Base-by-base conservation (phyloP, 1,140 invertebrate species). In the Polyergus mexicanus region DNA sequence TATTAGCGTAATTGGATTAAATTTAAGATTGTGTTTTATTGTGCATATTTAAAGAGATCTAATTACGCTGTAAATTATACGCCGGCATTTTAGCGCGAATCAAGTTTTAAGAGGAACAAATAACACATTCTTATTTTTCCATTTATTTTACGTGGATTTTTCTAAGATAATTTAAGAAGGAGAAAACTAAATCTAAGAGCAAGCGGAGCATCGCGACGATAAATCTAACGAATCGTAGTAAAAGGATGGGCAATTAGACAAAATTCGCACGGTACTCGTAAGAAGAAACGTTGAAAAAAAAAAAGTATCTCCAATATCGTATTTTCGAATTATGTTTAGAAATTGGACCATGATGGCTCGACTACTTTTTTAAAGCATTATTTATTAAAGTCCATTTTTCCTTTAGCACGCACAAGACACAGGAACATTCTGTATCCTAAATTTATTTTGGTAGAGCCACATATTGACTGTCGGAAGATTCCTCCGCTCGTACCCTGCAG, bases 181-280 rank as follows among this genome's bases (percentile, higher is more conserved):
- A 38, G 22, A 32, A 8, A 28, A 47, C 80, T 85, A 88, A 85
- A 89, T 88, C 84, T 56, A 63, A 84, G 66, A 84, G 35, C 68
- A 47, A 8, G 22, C 11, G 8, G 44, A 47, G 60, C 47, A 47
- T 35, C n/a, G 54, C 3, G 32, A 8, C 47, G 69, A 89, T 90
- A 87, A 90, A 90, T 90, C 54, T 41, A 51, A 54, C n/a, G 84
- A 88, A 90, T 90, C 76, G 88, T 85, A 89, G 63, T 10, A n/a
- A 22, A 72, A 25, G 35, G 28, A 25, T 8, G 41, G 32, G 72
- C 62, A 72, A 76, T 75, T 65, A 25, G 25, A 16, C 7, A 32
- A 38, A 22, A 54, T 41, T 75, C 62, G 11, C 41, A 56, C 32
- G 28, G n/a, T 22, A n/a, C 8, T 32, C 22, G 25, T 41, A 35